Evolutionary conservation across 2,888 invertebrate species (phyloP).

Genomic region (Microplitis manilae): DNA sequence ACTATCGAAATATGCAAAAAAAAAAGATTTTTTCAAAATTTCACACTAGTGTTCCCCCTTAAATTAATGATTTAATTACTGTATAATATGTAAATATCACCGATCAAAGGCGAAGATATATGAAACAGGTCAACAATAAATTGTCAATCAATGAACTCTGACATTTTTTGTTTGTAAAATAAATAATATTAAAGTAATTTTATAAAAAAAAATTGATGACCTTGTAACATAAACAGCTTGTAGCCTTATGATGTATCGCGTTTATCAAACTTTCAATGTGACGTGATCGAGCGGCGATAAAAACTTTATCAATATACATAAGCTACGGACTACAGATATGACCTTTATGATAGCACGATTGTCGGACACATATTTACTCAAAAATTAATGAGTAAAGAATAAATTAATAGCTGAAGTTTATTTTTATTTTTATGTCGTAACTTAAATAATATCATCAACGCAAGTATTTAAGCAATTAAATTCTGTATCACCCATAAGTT

Average conservation of each 20-base stretch:
- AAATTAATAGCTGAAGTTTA: too few species aligned
- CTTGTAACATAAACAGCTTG: neutral
- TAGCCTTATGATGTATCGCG: neutral
- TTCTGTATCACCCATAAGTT: neutral
- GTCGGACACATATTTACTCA: neutral
- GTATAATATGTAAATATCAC: neutral
- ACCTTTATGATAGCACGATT: neutral
- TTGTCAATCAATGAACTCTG: conserved; percentile 15
- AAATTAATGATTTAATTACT: too few species aligned
- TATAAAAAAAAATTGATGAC: neutral
- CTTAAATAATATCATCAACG: neutral
- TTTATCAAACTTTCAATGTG: neutral
- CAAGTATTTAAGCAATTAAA: neutral
- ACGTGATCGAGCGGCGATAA: neutral
- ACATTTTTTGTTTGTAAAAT: neutral
- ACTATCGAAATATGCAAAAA: too few species aligned
- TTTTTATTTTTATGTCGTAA: too few species aligned
- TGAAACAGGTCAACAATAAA: neutral
- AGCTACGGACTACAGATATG: neutral
- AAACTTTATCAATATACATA: neutral
- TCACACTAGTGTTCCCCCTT: too few species aligned
- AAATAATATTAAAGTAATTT: neutral
- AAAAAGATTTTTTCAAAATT: too few species aligned
- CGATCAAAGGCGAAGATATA: conserved; percentile 12
- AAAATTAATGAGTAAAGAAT: too few species aligned